Evolutionary conservation across 1,140 invertebrate genomes (phyloP).

Genomic region (Megalopta genalis): DNA sequence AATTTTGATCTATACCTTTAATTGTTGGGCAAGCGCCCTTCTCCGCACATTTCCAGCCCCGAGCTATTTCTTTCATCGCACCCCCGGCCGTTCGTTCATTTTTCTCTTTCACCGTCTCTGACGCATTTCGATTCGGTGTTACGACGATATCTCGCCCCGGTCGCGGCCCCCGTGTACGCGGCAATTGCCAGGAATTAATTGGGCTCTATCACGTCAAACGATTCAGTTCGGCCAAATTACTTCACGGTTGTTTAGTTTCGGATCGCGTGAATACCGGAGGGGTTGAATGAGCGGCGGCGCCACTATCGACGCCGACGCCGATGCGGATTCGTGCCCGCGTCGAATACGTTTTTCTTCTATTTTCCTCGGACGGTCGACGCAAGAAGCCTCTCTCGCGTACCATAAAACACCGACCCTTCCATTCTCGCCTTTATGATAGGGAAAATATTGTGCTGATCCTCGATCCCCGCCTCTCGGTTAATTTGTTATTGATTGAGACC

Average conservation of each 20-base stretch:
- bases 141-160: slow-evolving; percentile 38
- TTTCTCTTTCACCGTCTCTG: neutral
- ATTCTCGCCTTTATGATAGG: slow-evolving; percentile 1
- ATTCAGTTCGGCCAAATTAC: slow-evolving; percentile 59
- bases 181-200: slow-evolving; percentile 60
- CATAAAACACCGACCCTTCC: slow-evolving; percentile 28
- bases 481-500: neutral
- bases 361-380: slow-evolving; percentile 5
- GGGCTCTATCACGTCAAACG: slow-evolving; percentile 65
- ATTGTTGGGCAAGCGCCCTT: neutral
- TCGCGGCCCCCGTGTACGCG: slow-evolving; percentile 3
- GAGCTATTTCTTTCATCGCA: neutral
- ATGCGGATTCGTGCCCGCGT: slow-evolving; percentile 11
- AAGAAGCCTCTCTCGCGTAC: neutral
- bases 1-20: neutral
- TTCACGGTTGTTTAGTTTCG: slow-evolving; percentile 62
- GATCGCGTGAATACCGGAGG: slow-evolving; percentile 56
- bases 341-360: slow-evolving; percentile 34
- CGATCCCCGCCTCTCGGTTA: neutral
- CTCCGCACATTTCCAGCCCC: neutral
- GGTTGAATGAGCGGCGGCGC: slow-evolving; percentile 25
- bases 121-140: slow-evolving; percentile 44
- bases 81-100: neutral
- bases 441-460: slow-evolving; percentile 34
- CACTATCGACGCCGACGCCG: slow-evolving; percentile 37